Base-by-base conservation (phyloP, 1,140 invertebrate genomes). In the Heliconius melpomene region DNA sequence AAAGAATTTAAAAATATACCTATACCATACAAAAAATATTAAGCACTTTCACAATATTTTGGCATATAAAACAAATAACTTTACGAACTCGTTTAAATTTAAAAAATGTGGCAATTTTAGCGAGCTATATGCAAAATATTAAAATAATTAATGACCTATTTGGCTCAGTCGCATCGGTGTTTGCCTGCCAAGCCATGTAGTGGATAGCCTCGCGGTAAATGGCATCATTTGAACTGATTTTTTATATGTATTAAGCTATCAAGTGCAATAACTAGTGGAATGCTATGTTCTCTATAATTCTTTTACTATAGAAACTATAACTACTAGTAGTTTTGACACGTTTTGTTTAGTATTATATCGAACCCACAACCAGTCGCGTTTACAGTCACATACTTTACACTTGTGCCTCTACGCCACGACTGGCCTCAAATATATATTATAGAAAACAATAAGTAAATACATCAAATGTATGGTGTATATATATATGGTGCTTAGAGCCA, bases 121-220 rank as follows among this genome's bases (percentile, higher is more conserved):
- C 76, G 26, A 78, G 50, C 77, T 79, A 79, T 80, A 80, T 82
- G 75, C 79, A 80, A 84, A 84, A 82, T 84, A 82, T 84, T 84
- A 84, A 84, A 84, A 82, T 84, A 84, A 84, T 84, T 84, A 84
- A 84, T 84, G 83, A 82, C 78, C 83, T 82, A 82, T 84, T 84
- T 84, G 83, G 83, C 83, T 82, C 81, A 77, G 83, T 82, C 54
- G 79, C 81, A 78, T 71, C 75, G 46, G 79, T 77, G 72, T 80
- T 80, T 79, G 78, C 79, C 77, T 84, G 83, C 83, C 83, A 84
- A 84, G 77, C 77, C 79, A 76, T 79, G 70, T 73, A 72, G 60
- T 72, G 66, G 66, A 76, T 76, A 36, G 75, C 60, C 75, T 26
- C 57, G 75, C 66, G 75, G 75, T 70, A 46, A 75, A 40, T 66